Percentiles rank a stretch among this genome's conserved stretches.
phyloP scores from a whole-genome alignment of 2,888 invertebrate species.

The Parnassius smintheus region DNA sequence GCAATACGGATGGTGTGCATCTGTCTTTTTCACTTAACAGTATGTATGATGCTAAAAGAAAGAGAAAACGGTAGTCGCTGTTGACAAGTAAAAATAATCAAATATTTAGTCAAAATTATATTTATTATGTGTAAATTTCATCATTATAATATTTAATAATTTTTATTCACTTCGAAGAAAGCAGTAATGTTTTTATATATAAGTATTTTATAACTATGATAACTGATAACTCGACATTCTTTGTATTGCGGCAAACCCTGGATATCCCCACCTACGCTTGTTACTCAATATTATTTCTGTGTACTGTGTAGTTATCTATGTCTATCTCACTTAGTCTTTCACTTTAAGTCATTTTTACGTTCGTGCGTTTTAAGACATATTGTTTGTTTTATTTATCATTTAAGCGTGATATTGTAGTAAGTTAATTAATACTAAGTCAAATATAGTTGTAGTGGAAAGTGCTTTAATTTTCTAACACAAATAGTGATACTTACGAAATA shows the following conservation, averaged over 20 bases:
- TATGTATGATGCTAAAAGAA: constrained; percentile 3
- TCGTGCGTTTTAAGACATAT: constrained; percentile 15
- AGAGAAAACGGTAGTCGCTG: constrained; percentile 16
- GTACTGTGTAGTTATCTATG: constrained; percentile 14
- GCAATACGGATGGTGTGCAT: background rate
- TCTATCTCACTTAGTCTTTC: constrained; percentile 21
- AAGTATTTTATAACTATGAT: no score
- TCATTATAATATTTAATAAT: background rate
- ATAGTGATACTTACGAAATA: constrained; percentile 6
- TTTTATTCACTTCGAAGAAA: no score
- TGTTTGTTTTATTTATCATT: constrained; percentile 13
- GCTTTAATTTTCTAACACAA: background rate
- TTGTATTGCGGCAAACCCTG: constrained; percentile 1
- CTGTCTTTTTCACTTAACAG: constrained; percentile 16
- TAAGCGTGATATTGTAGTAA: constrained; percentile 6
- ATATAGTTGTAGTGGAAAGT: background rate
- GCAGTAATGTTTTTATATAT: no score
- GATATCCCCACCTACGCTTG: constrained; percentile 19
- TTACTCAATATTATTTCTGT: constrained; percentile 20
- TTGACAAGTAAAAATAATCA: background rate
- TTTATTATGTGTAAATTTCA: background rate
- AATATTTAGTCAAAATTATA: background rate
- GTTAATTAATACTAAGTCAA: background rate
- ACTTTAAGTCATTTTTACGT: constrained; percentile 20
- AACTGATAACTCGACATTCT: background rate